phyloP scores from a whole-genome alignment of 1,140 invertebrate species.

The Drosophila bocqueti region DNA sequence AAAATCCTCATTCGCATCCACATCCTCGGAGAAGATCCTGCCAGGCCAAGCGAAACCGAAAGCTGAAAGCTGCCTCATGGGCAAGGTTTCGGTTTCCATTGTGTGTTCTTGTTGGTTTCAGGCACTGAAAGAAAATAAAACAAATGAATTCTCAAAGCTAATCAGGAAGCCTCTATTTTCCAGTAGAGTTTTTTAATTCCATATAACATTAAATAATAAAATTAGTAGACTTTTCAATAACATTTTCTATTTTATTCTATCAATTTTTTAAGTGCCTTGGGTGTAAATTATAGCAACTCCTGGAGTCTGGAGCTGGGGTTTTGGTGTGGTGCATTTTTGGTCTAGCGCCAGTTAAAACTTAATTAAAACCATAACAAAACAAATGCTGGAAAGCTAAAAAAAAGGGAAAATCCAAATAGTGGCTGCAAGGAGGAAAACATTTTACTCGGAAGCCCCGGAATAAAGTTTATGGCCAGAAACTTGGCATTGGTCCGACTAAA shows the following conservation, averaged over 20 bases:
- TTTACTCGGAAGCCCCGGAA: slow-evolving; percentile 46
- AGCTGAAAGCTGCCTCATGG: slow-evolving; percentile 63
- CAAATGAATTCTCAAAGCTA: background rate
- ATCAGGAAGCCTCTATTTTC: background rate
- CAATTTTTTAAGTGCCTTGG: background rate
- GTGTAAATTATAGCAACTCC: slow-evolving; percentile 36
- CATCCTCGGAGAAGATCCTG: slow-evolving; percentile 14
- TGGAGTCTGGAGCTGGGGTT: slow-evolving; percentile 1
- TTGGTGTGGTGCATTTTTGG: slow-evolving; percentile 62
- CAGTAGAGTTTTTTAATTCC: background rate
- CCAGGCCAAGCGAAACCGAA: slow-evolving; percentile 75
- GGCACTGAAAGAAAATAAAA: background rate
- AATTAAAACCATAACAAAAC: slow-evolving; percentile 82
- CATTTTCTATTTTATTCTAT: background rate
- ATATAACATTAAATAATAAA: too few relatives aligned
- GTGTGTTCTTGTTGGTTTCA: slow-evolving; percentile 9
- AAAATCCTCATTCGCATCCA: slow-evolving; percentile 1
- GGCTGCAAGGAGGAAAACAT: slow-evolving; percentile 49
- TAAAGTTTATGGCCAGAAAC: slow-evolving; percentile 66
- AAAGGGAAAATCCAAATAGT: slow-evolving; percentile 10
- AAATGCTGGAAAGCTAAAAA: slow-evolving; percentile 41
- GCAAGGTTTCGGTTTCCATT: slow-evolving; percentile 46
- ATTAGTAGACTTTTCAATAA: too few relatives aligned
- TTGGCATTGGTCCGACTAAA: slow-evolving; percentile 59
- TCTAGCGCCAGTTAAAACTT: slow-evolving; percentile 80